Evolutionary conservation across 2,113 vertebrate genomes (phyloP).

Genomic region (Chinchilla lanigera): DNA sequence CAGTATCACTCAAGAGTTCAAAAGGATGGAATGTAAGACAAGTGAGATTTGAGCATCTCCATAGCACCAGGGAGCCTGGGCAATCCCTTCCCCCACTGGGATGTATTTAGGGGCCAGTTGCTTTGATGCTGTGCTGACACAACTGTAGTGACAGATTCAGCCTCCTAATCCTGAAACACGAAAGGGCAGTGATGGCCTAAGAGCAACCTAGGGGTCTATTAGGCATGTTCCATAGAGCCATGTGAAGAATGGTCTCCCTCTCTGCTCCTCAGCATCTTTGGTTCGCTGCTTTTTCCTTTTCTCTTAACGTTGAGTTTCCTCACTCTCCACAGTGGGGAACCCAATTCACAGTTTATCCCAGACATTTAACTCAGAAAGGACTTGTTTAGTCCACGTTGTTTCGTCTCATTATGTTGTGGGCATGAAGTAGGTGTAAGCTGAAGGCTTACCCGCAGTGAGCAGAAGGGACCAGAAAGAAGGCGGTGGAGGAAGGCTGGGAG

Average conservation of each 20-base stretch:
- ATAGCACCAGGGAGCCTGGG: background rate
- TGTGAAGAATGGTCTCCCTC: background rate
- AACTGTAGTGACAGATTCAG: background rate
- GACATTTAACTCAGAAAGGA: conserved; percentile 27
- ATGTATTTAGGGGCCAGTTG: background rate
- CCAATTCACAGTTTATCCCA: background rate
- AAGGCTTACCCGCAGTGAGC: background rate
- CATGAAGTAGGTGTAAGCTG: background rate
- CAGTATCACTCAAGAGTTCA: background rate
- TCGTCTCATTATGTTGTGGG: background rate
- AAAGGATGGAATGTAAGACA: background rate
- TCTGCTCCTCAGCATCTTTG: background rate
- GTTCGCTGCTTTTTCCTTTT: background rate
- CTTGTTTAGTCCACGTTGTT: background rate
- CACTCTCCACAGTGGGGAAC: background rate
- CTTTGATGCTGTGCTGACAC: background rate
- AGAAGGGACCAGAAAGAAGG: background rate
- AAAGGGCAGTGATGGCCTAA: background rate
- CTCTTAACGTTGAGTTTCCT: background rate
- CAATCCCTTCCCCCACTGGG: background rate
- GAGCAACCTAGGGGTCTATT: background rate
- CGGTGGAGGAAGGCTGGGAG: background rate
- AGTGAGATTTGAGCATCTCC: background rate
- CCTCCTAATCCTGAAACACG: background rate
- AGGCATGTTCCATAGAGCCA: background rate